These are phyloP conservation scores for Peucedramus taeniatus DNA, from an alignment of 2,113 vertebrate genomes.

Conservation along the genomic window DNA sequence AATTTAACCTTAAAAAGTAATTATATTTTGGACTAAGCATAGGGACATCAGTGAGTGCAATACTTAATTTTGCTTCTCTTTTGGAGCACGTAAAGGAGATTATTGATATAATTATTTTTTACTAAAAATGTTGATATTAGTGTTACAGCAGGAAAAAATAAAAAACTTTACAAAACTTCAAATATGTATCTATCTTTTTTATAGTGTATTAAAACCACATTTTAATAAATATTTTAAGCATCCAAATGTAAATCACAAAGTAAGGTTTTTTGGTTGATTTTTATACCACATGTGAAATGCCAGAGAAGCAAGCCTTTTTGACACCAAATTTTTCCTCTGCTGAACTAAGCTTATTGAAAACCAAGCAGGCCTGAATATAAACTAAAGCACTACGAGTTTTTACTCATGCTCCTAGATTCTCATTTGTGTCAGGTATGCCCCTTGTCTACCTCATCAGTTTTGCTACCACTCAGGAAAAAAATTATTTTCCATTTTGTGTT, in stretches of 20 bases:
- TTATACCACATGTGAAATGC: background rate
- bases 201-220: background rate
- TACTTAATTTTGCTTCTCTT: background rate
- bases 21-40: background rate
- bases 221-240: background rate
- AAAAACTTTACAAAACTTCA: background rate
- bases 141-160: background rate
- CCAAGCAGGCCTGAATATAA: background rate
- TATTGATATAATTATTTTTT: background rate
- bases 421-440: background rate
- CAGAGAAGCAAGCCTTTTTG: background rate
- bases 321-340: background rate
- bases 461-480: background rate
- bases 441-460: background rate
- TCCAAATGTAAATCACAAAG: background rate
- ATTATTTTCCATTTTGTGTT: background rate
- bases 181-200: background rate
- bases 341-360: background rate
- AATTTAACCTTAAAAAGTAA: background rate
- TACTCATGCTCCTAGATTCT: background rate
- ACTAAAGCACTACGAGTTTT: background rate
- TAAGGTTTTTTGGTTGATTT: accelerated
- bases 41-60: background rate
- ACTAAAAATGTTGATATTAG: background rate
- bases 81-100: background rate